Conservation (phyloP, 2,797 vertebrate species). For the Hyperoplus lanceolatus region DNA sequence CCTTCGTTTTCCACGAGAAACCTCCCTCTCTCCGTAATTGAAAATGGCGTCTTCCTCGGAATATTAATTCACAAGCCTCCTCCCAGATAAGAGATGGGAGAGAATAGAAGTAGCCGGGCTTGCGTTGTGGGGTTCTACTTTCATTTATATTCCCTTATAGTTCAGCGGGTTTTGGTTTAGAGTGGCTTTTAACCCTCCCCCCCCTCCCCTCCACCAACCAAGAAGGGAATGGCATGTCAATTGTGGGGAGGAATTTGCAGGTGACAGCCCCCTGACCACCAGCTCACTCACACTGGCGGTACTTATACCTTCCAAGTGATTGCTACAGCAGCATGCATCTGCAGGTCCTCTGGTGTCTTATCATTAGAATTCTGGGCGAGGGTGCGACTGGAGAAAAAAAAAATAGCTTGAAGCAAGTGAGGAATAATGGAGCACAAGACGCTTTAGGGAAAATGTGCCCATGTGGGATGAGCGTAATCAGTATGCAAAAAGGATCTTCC, state of each 20-base stretch:
- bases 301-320: slow-evolving; percentile 43
- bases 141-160: slow-evolving; percentile 72
- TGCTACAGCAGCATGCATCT: slow-evolving; percentile 41
- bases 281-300: slow-evolving; percentile 42
- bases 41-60: slow-evolving; percentile 58
- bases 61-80: slow-evolving; percentile 63
- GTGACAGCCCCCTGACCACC: slow-evolving; percentile 65
- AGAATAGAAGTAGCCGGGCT: slow-evolving; percentile 17
- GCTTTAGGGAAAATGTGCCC: slow-evolving; percentile 18
- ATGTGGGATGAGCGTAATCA: slow-evolving; percentile 30
- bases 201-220: no score
- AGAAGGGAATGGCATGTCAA: slow-evolving; percentile 54
- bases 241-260: slow-evolving; percentile 61
- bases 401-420: slow-evolving; percentile 41
- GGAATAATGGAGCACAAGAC: slow-evolving; percentile 46
- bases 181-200: slow-evolving; percentile 48
- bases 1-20: slow-evolving; percentile 60
- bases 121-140: slow-evolving; percentile 35
- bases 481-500: slow-evolving; percentile 17
- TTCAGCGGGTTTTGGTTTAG: slow-evolving; percentile 63
- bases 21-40: slow-evolving; percentile 64
- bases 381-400: slow-evolving; percentile 46
- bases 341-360: slow-evolving; percentile 30
- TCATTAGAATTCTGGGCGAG: slow-evolving; percentile 45
- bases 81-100: slow-evolving; percentile 16